A percentile compares a stretch with the other conserved stretches of the same genome.
These are phyloP conservation scores for Sceliomorpha sp. DNA, from an alignment of 2,888 invertebrate genomes.

Conservation along the genomic window DNA sequence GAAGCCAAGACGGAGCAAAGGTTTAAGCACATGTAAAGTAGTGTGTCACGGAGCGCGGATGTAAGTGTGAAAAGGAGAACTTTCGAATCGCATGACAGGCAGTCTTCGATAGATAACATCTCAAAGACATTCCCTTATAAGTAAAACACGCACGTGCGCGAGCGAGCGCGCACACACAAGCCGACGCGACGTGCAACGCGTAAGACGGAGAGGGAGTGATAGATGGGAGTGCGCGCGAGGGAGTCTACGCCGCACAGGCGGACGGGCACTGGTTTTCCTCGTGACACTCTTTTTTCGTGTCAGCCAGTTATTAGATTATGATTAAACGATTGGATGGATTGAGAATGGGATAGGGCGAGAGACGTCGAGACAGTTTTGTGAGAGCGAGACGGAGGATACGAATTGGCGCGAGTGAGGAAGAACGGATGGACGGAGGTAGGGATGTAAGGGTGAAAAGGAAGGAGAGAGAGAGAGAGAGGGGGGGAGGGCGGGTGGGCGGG, in stretches of 20 bases:
- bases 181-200: conserved; percentile 10
- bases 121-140: conserved; percentile 65
- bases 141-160: conserved; percentile 52
- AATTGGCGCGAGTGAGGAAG: conserved; percentile 14
- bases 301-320: conserved; percentile 80
- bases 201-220: conserved; percentile 19
- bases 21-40: conserved; percentile 39
- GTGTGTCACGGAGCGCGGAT: conserved; percentile 37
- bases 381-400: conserved; percentile 3
- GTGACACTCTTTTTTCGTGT: conserved; percentile 78
- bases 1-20: conserved; percentile 25
- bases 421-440: conserved; percentile 3
- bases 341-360: conserved; percentile 51
- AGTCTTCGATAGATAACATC: conserved; percentile 75
- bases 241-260: conserved; percentile 54
- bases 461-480: too few relatives aligned
- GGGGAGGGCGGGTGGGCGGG: too few relatives aligned
- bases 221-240: conserved; percentile 41
- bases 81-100: conserved; percentile 65
- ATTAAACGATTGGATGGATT: conserved; percentile 76
- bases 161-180: conserved; percentile 23
- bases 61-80: conserved; percentile 56
- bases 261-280: conserved; percentile 64
- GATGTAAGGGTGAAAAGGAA: conserved; percentile 9
- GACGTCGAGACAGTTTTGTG: conserved; percentile 10